These are phyloP conservation scores for Lathamus discolor DNA, from an alignment of 2,113 vertebrate genomes.

Conservation along the genomic window DNA sequence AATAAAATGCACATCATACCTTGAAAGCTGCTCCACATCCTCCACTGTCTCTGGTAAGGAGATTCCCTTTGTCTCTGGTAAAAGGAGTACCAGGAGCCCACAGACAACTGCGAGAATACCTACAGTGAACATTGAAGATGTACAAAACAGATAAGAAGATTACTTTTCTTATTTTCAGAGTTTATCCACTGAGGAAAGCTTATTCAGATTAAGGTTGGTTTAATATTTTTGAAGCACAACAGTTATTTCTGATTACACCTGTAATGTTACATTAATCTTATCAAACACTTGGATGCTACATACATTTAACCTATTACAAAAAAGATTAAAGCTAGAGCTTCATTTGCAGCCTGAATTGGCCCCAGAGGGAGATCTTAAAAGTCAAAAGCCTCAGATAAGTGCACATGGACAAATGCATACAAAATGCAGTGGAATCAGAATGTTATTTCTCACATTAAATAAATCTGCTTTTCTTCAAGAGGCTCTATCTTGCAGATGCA, in stretches of 20 bases:
- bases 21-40: conserved; percentile 87
- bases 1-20: conserved; percentile 63
- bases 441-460: not conserved
- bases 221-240: not conserved
- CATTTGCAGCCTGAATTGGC: not conserved
- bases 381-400: not conserved
- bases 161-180: not conserved
- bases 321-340: not conserved
- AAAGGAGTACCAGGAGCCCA: conserved; percentile 83
- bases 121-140: conserved; percentile 6
- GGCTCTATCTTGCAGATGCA: not conserved
- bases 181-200: not conserved
- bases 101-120: conserved; percentile 84
- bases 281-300: not conserved
- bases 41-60: conserved; percentile 91
- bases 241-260: not conserved
- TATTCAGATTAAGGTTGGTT: not conserved
- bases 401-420: not conserved
- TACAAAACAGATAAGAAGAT: not conserved
- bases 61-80: conserved; percentile 91
- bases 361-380: not conserved
- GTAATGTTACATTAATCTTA: not conserved
- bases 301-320: not conserved
- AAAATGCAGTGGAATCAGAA: not conserved
- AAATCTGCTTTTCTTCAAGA: not conserved